Evolutionary conservation across 2,113 vertebrate species (phyloP), one percentile per base, ranked within the genome.

Genomic region (Sinocyclocheilus grahami): DNA sequence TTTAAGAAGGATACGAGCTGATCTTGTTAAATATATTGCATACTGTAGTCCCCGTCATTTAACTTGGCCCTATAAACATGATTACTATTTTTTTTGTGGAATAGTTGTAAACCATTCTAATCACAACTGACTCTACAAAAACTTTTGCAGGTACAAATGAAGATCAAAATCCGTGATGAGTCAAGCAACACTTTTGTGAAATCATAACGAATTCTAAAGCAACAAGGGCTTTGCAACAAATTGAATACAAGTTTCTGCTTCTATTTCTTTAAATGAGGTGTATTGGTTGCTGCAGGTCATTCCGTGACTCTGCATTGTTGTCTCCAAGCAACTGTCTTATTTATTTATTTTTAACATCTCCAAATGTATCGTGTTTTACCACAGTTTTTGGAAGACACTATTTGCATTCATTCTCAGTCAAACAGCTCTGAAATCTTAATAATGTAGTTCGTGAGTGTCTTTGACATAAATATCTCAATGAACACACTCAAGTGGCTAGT

Each of bases 91-190:
- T 9, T 77, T 62, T 71, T 46, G 11, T 3, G 71, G 4, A 14
- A n/a, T n/a, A n/a, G n/a, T n/a, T n/a, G n/a, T n/a, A n/a, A n/a
- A n/a, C n/a, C n/a, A n/a, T n/a, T n/a, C n/a, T n/a, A n/a, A n/a
- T n/a, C n/a, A n/a, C n/a, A n/a, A 11, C 10, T 46, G 42, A 65
- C 74, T 78, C 72, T 62, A 46, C 42, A 46, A 3, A 46, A 46
- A 46, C 42, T 46, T 46, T 10, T 53, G 42, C 33, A 91, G 88
- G 79, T 91, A 20, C 89, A 90, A 78, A 85, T 85, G 86, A 91
- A 71, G 86, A 90, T 91, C 60, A 69, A 33, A 51, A 74, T 75
- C 0, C 76, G 77, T 1, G 69, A 89, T 14, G 88, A 87, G 77
- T 30, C 67, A 3, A 83, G 27, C 3, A 14, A 24, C 51, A 84